These are phyloP conservation scores for Nysson spinosus DNA, from an alignment of 2,888 invertebrate species.

Conservation along the genomic window DNA sequence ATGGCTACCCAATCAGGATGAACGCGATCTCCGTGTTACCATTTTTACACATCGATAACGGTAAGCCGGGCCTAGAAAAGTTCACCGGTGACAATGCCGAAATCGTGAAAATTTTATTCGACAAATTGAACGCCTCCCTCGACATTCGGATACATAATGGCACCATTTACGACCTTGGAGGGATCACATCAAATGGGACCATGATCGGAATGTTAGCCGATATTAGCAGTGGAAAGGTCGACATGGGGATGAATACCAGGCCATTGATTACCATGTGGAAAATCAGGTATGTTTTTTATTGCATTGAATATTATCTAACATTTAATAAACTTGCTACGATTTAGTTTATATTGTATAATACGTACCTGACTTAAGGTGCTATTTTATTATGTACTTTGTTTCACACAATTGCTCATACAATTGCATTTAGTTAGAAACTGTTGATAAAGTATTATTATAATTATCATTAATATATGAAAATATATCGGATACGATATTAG, in stretches of 20 bases:
- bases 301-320: not conserved
- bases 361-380: too few relatives aligned
- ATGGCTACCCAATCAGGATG: conserved; percentile 48
- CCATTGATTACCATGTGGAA: conserved; percentile 40
- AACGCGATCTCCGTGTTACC: conserved; percentile 47
- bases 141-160: conserved; percentile 24
- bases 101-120: conserved; percentile 41
- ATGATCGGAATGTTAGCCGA: conserved; percentile 45
- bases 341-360: too few relatives aligned
- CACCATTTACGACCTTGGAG: conserved; percentile 29
- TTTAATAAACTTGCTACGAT: too few relatives aligned
- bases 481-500: too few relatives aligned
- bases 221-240: conserved; percentile 40
- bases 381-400: too few relatives aligned
- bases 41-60: conserved; percentile 21
- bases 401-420: too few relatives aligned
- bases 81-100: conserved; percentile 55
- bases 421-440: too few relatives aligned
- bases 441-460: too few relatives aligned
- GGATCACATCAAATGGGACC: conserved; percentile 31
- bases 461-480: too few relatives aligned
- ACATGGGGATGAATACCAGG: conserved; percentile 53
- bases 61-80: conserved; percentile 11
- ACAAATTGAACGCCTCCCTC: conserved; percentile 39
- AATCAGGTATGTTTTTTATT: conserved; percentile 21